Percentiles rank a stretch among this genome's conserved stretches.
Conservation (phyloP, 2,797 vertebrate species). For the Catostomus latipinnis region DNA sequence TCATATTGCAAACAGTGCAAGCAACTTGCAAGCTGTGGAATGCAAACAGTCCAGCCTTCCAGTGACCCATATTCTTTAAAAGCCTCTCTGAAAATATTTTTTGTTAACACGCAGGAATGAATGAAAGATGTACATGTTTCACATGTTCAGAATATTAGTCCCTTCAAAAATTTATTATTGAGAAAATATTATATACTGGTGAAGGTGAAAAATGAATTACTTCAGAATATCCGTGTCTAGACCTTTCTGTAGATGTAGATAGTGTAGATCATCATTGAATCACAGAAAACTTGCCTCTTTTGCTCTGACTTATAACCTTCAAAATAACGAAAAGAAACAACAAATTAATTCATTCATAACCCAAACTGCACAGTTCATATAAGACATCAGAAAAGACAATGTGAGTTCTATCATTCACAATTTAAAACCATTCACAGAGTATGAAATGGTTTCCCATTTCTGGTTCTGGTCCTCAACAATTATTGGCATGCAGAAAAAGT, state of each 20-base stretch:
- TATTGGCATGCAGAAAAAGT: too few relatives aligned
- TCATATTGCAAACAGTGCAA: neutral
- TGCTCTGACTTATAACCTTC: neutral
- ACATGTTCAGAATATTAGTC: neutral
- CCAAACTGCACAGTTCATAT: too few relatives aligned
- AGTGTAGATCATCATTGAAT: neutral
- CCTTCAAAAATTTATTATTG: neutral
- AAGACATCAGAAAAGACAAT: too few relatives aligned
- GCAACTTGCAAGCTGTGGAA: neutral
- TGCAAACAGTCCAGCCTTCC: neutral
- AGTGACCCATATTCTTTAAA: neutral
- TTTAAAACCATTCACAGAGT: too few relatives aligned
- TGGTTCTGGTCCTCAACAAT: too few relatives aligned
- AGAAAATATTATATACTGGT: too few relatives aligned
- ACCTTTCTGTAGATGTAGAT: neutral
- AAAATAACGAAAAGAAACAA: too few relatives aligned
- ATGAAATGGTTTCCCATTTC: too few relatives aligned
- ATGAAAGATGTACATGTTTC: neutral
- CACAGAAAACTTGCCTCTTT: neutral
- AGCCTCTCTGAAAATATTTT: conserved; percentile 2
- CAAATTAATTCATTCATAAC: too few relatives aligned
- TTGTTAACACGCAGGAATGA: neutral
- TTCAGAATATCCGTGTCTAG: neutral
- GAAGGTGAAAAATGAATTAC: neutral
- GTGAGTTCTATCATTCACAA: too few relatives aligned